phyloP scores from a whole-genome alignment of 2,113 vertebrate species.

The Polypterus senegalus region DNA sequence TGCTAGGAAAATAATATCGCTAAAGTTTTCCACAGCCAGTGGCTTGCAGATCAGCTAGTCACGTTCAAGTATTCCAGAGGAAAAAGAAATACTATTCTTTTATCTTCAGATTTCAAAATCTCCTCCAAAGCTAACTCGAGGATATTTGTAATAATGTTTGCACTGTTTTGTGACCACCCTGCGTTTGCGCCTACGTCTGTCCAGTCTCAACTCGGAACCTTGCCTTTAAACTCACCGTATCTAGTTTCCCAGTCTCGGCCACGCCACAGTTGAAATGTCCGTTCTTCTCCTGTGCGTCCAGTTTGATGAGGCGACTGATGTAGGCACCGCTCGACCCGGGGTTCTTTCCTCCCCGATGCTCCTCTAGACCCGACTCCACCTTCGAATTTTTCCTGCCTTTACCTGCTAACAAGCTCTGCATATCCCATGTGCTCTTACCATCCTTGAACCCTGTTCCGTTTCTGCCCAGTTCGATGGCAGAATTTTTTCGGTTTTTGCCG shows the following conservation, averaged over 20 bases:
- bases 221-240: conserved; percentile 56
- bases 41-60: no score
- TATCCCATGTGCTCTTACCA: conserved; percentile 57
- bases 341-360: conserved; percentile 39
- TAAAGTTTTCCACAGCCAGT: no score
- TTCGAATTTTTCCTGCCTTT: conserved; percentile 74
- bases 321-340: conserved; percentile 54
- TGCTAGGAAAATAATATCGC: no score
- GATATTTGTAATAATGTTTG: no score
- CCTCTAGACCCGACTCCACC: conserved; percentile 29
- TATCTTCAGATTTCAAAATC: no score
- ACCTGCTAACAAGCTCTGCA: conserved; percentile 58
- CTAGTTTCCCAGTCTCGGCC: conserved; percentile 47
- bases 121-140: no score
- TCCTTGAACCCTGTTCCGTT: conserved; percentile 39
- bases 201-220: no score
- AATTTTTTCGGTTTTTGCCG: conserved; percentile 75
- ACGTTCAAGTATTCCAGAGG: no score
- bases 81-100: no score
- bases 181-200: no score
- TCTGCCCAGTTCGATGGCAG: conserved; percentile 57
- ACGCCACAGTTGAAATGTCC: conserved; percentile 39
- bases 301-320: conserved; percentile 87
- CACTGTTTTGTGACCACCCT: no score
- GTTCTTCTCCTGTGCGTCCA: conserved; percentile 76